Evolutionary conservation across 2,888 invertebrate species (phyloP).

Genomic region (Merodon equestris): DNA sequence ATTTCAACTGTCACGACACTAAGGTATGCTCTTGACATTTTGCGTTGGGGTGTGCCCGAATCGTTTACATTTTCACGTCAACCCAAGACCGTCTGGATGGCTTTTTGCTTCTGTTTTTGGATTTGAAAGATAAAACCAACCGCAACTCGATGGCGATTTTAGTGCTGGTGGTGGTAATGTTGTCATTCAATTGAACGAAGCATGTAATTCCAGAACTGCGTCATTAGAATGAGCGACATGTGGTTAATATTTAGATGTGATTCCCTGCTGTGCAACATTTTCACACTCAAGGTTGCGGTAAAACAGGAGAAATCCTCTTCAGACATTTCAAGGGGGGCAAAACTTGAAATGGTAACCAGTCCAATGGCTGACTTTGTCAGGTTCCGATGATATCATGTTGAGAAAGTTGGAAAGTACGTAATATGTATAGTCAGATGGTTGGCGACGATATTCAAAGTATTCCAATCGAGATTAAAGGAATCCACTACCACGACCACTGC

Average conservation of each 20-base stretch:
- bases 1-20: constrained; percentile 74
- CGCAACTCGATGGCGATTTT: background rate
- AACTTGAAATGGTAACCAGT: background rate
- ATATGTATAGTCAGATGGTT: constrained; percentile 55
- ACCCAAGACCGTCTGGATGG: constrained; percentile 8
- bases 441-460: constrained; percentile 65
- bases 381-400: constrained; percentile 53
- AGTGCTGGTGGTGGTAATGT: background rate
- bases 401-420: constrained; percentile 45
- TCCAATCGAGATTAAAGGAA: constrained; percentile 60
- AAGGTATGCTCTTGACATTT: constrained; percentile 71
- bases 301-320: constrained; percentile 39
- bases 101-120: too few species aligned
- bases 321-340: constrained; percentile 8
- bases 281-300: constrained; percentile 9
- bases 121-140: too few species aligned
- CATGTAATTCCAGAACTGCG: too few species aligned
- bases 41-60: background rate
- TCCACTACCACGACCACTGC: too few species aligned
- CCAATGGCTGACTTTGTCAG: background rate
- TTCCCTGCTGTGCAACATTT: constrained; percentile 14
- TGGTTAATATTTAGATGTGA: constrained; percentile 56
- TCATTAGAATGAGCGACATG: constrained; percentile 38
- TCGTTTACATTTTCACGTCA: background rate
- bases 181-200: too few species aligned